Percentiles rank a stretch among this genome's conserved stretches.
Evolutionary conservation across 2,797 vertebrate genomes (phyloP).

Genomic region (Silurus aristotelis): DNA sequence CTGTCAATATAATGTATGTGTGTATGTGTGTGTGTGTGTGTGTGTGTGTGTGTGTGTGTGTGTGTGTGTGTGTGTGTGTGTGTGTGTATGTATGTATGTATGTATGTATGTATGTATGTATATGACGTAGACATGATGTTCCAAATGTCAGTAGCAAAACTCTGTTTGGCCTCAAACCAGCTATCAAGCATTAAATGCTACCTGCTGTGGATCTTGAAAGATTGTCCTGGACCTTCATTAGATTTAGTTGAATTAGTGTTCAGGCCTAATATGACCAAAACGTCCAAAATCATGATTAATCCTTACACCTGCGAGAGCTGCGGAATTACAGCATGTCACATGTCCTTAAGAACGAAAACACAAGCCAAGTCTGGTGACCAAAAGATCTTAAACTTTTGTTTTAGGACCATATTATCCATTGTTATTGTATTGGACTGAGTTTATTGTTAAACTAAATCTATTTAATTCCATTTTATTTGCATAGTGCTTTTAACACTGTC

Average conservation of each 20-base stretch:
- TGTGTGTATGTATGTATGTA: too few relatives aligned
- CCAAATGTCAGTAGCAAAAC: background rate
- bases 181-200: background rate
- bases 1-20: too few relatives aligned
- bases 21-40: too few relatives aligned
- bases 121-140: background rate
- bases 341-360: background rate
- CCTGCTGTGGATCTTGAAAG: background rate
- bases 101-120: too few relatives aligned
- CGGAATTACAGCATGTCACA: background rate
- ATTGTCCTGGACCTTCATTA: background rate
- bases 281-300: background rate
- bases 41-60: too few relatives aligned
- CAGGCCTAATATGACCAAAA: background rate
- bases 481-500: too few relatives aligned
- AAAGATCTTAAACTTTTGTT: background rate
- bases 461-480: too few relatives aligned
- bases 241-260: background rate
- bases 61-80: too few relatives aligned
- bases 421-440: too few relatives aligned
- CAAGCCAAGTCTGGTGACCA: background rate
- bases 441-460: too few relatives aligned
- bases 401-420: background rate
- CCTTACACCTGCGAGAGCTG: background rate
- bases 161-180: background rate